Percentiles rank a stretch among this genome's conserved stretches.
Evolutionary conservation across 2,113 vertebrate species (phyloP).

Genomic region (Clupea harengus): DNA sequence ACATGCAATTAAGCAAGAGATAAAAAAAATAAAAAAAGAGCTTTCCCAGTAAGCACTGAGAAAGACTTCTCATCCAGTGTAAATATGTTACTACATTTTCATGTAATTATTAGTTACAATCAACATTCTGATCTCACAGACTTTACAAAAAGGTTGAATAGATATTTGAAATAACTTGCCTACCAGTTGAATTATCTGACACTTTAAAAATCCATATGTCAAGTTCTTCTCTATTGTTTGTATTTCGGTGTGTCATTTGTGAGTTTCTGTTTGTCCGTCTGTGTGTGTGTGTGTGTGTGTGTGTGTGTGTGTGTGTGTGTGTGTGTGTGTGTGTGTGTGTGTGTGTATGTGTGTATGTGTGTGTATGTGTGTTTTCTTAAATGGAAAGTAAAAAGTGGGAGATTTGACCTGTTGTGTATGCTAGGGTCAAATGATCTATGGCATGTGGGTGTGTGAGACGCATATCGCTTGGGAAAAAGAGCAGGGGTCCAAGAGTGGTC

Average conservation of each 20-base stretch:
- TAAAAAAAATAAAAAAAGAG: not conserved
- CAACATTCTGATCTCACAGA: not conserved
- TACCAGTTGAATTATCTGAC: not conserved
- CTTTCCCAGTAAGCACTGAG: not conserved
- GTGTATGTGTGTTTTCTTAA: no score
- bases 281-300: slow-evolving; percentile 35
- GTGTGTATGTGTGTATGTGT: slow-evolving; percentile 17
- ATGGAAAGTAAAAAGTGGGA: slow-evolving; percentile 47
- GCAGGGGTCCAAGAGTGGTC: slow-evolving; percentile 87
- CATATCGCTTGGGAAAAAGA: slow-evolving; percentile 95
- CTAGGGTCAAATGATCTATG: slow-evolving; percentile 74
- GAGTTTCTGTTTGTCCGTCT: not conserved
- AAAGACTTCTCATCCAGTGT: not conserved
- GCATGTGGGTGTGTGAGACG: slow-evolving; percentile 72
- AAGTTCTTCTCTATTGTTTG: not conserved
- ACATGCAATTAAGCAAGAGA: not conserved
- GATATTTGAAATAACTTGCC: no score
- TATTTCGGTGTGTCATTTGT: not conserved
- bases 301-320: slow-evolving; percentile 36
- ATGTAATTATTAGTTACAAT: not conserved
- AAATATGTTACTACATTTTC: not conserved
- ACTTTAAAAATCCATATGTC: not conserved
- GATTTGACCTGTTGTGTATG: slow-evolving; percentile 69
- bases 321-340: slow-evolving; percentile 19
- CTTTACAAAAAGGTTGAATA: no score